A percentile compares a stretch with the other conserved stretches of the same genome.
These are phyloP conservation scores for Odontomyia ornata DNA, from an alignment of 2,888 invertebrate species.

Conservation along the genomic window DNA sequence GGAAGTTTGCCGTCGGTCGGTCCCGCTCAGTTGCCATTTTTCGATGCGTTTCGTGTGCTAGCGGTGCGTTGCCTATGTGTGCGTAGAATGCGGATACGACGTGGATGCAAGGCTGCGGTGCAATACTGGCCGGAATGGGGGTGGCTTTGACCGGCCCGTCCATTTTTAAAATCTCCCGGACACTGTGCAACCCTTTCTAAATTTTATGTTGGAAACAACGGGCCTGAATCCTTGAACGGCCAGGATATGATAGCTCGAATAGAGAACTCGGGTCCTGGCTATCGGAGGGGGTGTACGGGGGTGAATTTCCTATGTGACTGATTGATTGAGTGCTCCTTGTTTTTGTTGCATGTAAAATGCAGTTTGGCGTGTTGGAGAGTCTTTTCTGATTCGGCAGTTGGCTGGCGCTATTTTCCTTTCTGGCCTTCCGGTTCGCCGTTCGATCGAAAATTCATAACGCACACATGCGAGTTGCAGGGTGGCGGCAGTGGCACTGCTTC, in stretches of 20 bases:
- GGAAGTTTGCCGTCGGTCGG: slow-evolving; percentile 32
- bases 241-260: background rate
- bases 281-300: background rate
- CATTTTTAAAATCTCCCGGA: slow-evolving; percentile 23
- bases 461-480: slow-evolving; percentile 36
- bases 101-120: slow-evolving; percentile 6
- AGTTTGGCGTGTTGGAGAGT: slow-evolving; percentile 12
- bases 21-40: slow-evolving; percentile 40
- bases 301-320: background rate
- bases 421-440: slow-evolving; percentile 10
- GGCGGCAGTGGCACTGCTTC: background rate
- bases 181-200: background rate
- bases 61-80: slow-evolving; percentile 30
- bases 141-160: slow-evolving; percentile 30
- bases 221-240: background rate
- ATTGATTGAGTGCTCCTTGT: slow-evolving; percentile 16
- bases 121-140: slow-evolving; percentile 28
- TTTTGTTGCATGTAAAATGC: slow-evolving; percentile 4
- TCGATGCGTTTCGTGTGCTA: slow-evolving; percentile 15
- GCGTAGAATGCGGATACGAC: slow-evolving; percentile 20
- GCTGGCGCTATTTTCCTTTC: background rate
- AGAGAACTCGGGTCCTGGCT: background rate
- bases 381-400: slow-evolving; percentile 20
- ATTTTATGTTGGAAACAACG: background rate
- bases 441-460: slow-evolving; percentile 22